Evolutionary conservation across 1,140 invertebrate species (phyloP).

Genomic region (Prorops nasuta): DNA sequence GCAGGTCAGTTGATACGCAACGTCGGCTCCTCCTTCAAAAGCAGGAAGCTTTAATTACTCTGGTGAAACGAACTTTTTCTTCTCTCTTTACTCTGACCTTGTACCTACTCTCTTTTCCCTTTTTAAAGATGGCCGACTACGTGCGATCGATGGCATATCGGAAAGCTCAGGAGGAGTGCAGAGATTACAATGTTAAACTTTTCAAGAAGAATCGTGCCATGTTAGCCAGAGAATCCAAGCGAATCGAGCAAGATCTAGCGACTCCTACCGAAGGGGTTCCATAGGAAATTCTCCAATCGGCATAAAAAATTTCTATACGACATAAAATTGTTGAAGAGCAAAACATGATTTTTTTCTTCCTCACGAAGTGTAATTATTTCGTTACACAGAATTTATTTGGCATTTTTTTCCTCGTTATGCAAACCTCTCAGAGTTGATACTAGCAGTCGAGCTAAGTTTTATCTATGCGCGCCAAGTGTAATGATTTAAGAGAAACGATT

Average conservation of each 20-base stretch:
- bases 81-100: conserved; percentile 21
- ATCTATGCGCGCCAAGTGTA: neutral
- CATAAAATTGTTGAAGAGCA: too few relatives aligned
- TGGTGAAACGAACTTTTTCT: conserved; percentile 23
- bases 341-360: too few relatives aligned
- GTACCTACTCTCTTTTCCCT: conserved; percentile 16
- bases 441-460: conserved; percentile 4
- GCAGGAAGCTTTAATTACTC: conserved; percentile 33
- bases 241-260: too few relatives aligned
- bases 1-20: conserved; percentile 24
- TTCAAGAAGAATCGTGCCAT: conserved; percentile 21
- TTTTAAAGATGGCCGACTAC: conserved; percentile 29
- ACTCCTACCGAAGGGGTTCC: too few relatives aligned
- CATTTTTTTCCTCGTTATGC: too few relatives aligned
- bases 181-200: conserved; percentile 11
- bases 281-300: too few relatives aligned
- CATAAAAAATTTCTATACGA: too few relatives aligned
- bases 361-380: too few relatives aligned
- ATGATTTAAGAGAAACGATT: conserved; percentile 17
- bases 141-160: conserved; percentile 27
- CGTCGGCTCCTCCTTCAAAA: conserved; percentile 19
- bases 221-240: too few relatives aligned
- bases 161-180: conserved; percentile 17
- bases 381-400: too few relatives aligned
- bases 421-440: conserved; percentile 10